Base-by-base conservation (phyloP, 1,140 invertebrate genomes). In the Glomeris maerens region DNA sequence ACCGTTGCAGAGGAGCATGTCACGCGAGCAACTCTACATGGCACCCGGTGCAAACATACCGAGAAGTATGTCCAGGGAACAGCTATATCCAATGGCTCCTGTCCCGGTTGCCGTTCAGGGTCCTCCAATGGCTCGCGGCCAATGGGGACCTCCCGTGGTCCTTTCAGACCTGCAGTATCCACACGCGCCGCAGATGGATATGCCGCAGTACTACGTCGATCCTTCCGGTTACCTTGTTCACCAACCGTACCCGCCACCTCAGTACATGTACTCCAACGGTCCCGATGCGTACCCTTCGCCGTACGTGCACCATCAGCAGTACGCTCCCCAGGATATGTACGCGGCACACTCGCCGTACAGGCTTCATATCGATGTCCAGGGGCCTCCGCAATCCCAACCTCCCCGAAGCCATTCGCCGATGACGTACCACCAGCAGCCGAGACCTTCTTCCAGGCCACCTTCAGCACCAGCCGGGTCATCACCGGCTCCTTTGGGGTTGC, bases 221-320 rank as follows among this genome's bases (percentile, higher is more conserved):
- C 31, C 10, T 13, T 36, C 31, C 17, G 31, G 31, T 17, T 36
- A 36, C 17, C 10, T 36, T 36, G 10, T 36, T 36, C 31, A 36
- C 31, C 31, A 36, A 17, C 31, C 10, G 17, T 36, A 10, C 17
- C 17, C 17, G 31, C 31, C 31, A 13, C 31, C 31, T 13, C 31
- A 36, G 17, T 36, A 36, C 31, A 36, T 36, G 31, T 36, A 36
- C 17, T 17, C 31, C 17, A 36, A 36, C 17, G 31, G 31, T 13
- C 17, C 17, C 10, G n/a, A n/a, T n/a, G 31, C 31, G 31, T 17
- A 36, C 10, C 31, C 10, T 13, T 10, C 10, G 10, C 31, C 10
- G 31, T 36, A 36, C 17, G 31, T 10, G 36, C 55, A 55, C 27
- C 49, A 55, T 22, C 59, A 55, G 41, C 51, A 44, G 17, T 38